Evolutionary conservation across 2,113 vertebrate genomes (phyloP), one percentile per base, ranked within the genome.

Genomic region (Grantiella picta): DNA sequence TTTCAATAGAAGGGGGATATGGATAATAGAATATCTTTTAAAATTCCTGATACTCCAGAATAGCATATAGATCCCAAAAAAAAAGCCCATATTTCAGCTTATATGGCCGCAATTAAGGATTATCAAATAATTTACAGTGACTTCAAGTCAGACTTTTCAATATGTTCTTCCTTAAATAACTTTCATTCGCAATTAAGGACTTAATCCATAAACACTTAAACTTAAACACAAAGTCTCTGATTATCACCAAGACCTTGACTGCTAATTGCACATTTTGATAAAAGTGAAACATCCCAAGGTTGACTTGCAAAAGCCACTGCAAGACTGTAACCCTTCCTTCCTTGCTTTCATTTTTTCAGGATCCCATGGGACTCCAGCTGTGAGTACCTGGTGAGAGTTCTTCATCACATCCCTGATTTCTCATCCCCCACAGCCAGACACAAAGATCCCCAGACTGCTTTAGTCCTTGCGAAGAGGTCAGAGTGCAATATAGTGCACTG

Each of bases 401-500:
- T 40, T 24, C 44, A 14, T 17, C 44, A 13, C 2, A 0, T 27
- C 71, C 78, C 69, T 79, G 65, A 36, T 81, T 35, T 66, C 57
- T 45, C 44, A 45, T 45, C 44, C 44, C 45, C 57, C 78, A 7
- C 61, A 81, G 36, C 20, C n/a, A 35, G 53, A 38, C 68, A 70
- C 20, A 33, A 15, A 59, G 68, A 27, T 63, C 3, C 15, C 31
- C 12, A 27, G 31, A 33, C 59, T 89, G 45, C 33, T 87, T 47
- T 31, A 42, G 63, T 38, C 50, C 72, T 75, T 61, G 45, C 54
- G 45, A 22, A 86, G 81, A 40, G 53, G 63, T 73, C 16, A 35
- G 35, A 53, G 27, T 33, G 52, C 40, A 68, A 0, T 1, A 0
- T 1, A 44, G 69, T 16, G 44, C 40, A 2, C 25, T 33, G 13